Evolutionary conservation across 2,113 vertebrate species (phyloP).

Genomic region (Callaeas wilsoni): DNA sequence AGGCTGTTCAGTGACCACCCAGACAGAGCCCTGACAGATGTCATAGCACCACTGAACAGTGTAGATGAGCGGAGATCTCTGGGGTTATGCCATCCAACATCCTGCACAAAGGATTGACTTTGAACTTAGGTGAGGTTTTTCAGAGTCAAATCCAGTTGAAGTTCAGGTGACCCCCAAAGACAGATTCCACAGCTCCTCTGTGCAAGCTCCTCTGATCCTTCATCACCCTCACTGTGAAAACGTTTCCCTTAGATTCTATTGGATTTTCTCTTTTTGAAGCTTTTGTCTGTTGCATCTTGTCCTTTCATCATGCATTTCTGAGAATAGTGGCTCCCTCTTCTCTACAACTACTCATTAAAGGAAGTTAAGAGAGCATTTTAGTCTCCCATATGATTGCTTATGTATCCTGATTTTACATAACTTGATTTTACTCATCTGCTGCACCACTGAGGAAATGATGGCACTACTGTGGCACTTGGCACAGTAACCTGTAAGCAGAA

Average conservation of each 20-base stretch:
- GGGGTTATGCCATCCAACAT: not conserved
- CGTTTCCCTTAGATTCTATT: not conserved
- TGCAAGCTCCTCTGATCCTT: not conserved
- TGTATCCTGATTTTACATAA: not conserved
- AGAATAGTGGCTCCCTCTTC: not conserved
- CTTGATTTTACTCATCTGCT: not conserved
- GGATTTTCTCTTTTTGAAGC: not conserved
- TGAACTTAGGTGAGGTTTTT: not conserved
- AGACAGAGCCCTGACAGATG: not conserved
- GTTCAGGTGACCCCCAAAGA: not conserved
- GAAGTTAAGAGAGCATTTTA: not conserved
- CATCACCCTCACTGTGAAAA: not conserved
- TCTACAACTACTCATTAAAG: not conserved
- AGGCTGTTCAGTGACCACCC: not conserved
- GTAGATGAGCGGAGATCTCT: not conserved
- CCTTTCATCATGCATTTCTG: not conserved
- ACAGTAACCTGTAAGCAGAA: not conserved
- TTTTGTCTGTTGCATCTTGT: not conserved
- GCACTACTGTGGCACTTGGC: not conserved
- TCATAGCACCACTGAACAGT: not conserved
- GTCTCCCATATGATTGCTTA: not conserved
- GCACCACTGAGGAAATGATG: not conserved
- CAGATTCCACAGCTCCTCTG: not conserved
- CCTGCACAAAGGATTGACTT: not conserved
- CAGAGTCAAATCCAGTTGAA: not conserved